These are phyloP conservation scores for Delichon dasypus DNA, from an alignment of 2,797 vertebrate species.

Conservation along the genomic window DNA sequence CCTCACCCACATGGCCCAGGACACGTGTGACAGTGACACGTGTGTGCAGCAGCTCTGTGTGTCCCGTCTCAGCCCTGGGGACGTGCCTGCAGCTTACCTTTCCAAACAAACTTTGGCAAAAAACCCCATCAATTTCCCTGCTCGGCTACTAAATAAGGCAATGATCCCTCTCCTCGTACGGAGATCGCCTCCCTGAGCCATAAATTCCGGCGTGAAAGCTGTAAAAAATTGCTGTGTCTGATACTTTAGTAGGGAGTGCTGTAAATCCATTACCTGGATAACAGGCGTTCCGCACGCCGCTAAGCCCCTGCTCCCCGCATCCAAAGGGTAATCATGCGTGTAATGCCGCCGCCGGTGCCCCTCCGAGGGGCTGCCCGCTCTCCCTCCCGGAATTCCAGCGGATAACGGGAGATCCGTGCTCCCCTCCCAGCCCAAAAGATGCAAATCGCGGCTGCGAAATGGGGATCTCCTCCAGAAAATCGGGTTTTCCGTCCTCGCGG, in stretches of 20 bases:
- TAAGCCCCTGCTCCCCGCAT: conserved; percentile 61
- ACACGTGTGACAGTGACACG: rapidly evolving
- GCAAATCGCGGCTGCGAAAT: rapidly evolving
- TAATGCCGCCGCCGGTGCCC: conserved; percentile 52
- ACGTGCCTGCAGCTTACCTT: conserved; percentile 29
- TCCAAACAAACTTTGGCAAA: conserved; percentile 60
- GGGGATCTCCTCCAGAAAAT: background rate
- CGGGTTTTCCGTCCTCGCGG: rapidly evolving
- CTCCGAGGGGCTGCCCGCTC: background rate
- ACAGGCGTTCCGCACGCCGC: conserved; percentile 56
- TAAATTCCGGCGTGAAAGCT: conserved; percentile 71
- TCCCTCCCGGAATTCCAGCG: background rate
- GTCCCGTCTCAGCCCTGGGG: rapidly evolving
- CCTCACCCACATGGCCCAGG: rapidly evolving
- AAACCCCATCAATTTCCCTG: conserved; percentile 32
- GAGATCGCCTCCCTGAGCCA: conserved; percentile 61
- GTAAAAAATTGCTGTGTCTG: conserved; percentile 71
- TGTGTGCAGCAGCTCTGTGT: background rate
- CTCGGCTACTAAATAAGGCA: conserved; percentile 69
- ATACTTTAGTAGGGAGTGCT: conserved; percentile 61
- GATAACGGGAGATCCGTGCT: background rate
- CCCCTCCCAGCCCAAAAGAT: rapidly evolving
- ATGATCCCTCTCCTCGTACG: conserved; percentile 50
- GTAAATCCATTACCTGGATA: conserved; percentile 75
- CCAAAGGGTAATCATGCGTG: conserved; percentile 64